Percentiles rank a stretch among this genome's conserved stretches.
Conservation (phyloP, 2,113 vertebrate genomes). For the Otolemur garnettii region DNA sequence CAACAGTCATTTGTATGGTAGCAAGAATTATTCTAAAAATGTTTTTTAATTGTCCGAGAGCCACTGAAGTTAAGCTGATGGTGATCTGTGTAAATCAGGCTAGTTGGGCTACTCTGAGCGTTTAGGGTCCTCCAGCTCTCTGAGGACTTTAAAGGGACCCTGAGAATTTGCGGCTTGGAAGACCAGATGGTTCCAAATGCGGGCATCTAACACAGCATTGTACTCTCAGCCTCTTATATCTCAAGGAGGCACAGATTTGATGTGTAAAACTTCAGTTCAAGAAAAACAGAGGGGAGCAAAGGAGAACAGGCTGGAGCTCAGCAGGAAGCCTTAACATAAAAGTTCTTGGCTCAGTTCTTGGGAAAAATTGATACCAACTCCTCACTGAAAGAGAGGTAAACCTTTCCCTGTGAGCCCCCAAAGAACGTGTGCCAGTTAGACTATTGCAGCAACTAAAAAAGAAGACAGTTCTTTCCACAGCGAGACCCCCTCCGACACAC, state of each 20-base stretch:
- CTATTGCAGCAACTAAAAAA: not conserved
- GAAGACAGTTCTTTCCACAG: not conserved
- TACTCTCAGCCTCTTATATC: not conserved
- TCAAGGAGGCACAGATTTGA: not conserved
- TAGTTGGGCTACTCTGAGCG: not conserved
- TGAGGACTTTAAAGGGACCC: not conserved
- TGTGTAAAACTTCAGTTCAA: not conserved
- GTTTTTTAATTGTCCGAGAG: not conserved
- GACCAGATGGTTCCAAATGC: accelerated
- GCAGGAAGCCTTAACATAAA: not conserved
- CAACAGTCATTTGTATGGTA: not conserved
- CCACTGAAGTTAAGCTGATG: not conserved
- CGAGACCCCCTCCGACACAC: no score
- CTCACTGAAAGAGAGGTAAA: not conserved
- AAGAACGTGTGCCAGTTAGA: not conserved
- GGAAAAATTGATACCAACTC: not conserved
- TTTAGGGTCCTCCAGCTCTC: not conserved
- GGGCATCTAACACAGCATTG: not conserved
- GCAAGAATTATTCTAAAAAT: not conserved
- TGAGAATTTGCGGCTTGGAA: not conserved
- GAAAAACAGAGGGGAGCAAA: not conserved
- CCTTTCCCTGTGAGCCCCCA: not conserved
- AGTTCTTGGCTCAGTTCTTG: not conserved
- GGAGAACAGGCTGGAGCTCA: not conserved
- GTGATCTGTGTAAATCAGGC: not conserved